Percentiles rank a stretch among this genome's conserved stretches.
phyloP scores from a whole-genome alignment of 1,140 invertebrate genomes.

The Sinella curviseta region DNA sequence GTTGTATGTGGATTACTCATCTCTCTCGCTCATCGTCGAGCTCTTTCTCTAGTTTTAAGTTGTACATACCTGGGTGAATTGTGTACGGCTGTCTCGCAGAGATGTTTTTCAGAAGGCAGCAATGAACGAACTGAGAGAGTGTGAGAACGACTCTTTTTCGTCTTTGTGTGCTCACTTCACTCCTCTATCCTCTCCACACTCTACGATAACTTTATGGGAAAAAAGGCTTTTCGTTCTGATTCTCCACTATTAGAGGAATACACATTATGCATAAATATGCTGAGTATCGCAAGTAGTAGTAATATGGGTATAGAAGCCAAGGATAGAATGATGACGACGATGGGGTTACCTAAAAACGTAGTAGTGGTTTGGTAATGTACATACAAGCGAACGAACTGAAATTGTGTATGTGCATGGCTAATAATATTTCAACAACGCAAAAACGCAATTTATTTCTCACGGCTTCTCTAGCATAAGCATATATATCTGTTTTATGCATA shows the following conservation, averaged over 20 bases:
- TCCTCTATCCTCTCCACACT: not conserved
- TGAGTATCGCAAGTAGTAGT: not conserved
- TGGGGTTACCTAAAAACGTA: not conserved
- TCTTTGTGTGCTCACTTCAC: not conserved
- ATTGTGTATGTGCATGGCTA: not conserved
- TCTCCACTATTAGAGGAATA: not conserved
- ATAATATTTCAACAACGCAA: too few relatives aligned
- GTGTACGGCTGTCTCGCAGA: not conserved
- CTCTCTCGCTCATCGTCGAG: not conserved
- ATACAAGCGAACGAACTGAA: conserved; percentile 1
- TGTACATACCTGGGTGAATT: conserved; percentile 14
- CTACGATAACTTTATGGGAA: not conserved
- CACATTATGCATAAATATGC: not conserved
- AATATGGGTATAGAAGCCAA: conserved; percentile 18
- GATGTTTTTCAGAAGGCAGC: conserved; percentile 21
- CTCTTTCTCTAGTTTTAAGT: not conserved
- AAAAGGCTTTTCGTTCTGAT: not conserved
- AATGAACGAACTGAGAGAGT: conserved; percentile 18
- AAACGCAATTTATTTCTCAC: not conserved
- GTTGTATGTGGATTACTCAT: not conserved
- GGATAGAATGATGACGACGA: conserved; percentile 1
- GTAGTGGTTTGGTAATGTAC: not conserved
- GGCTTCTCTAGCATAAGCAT: too few relatives aligned
- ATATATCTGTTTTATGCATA: too few relatives aligned
- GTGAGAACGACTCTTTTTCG: not conserved